These are phyloP conservation scores for Cryptus viduatorius DNA, from an alignment of 2,888 invertebrate genomes.

Conservation along the genomic window DNA sequence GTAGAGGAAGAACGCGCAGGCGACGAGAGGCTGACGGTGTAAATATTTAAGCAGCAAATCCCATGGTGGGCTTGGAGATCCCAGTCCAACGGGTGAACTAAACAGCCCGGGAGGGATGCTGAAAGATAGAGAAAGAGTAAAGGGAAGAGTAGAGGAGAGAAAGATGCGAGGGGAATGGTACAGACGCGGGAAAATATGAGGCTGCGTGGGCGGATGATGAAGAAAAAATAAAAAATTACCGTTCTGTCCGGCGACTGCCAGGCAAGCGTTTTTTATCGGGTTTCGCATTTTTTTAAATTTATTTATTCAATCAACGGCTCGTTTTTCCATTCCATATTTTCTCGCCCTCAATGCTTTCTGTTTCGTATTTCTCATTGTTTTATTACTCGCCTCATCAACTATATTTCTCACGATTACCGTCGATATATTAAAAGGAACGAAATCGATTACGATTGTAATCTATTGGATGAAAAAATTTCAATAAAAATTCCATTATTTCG, in stretches of 20 bases:
- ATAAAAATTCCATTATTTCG: too few relatives aligned
- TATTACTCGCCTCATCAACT: not conserved
- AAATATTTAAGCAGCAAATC: slow-evolving; percentile 81
- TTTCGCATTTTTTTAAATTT: slow-evolving; percentile 23
- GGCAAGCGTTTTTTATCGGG: slow-evolving; percentile 60
- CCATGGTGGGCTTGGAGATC: slow-evolving; percentile 58
- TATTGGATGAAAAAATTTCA: too few relatives aligned
- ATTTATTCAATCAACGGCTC: slow-evolving; percentile 9
- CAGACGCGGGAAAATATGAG: slow-evolving; percentile 37
- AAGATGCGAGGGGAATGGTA: slow-evolving; percentile 62
- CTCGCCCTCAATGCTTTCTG: not conserved
- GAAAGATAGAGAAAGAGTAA: slow-evolving; percentile 33
- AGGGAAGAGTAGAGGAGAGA: slow-evolving; percentile 43
- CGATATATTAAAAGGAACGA: not conserved
- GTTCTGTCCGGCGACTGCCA: slow-evolving; percentile 32
- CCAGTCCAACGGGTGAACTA: slow-evolving; percentile 56
- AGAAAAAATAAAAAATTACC: slow-evolving; percentile 31
- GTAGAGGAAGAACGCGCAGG: slow-evolving; percentile 51
- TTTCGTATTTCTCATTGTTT: not conserved
- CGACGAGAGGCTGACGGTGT: slow-evolving; percentile 69
- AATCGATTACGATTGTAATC: not conserved
- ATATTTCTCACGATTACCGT: not conserved
- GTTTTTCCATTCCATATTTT: not conserved
- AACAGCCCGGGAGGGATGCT: slow-evolving; percentile 54
- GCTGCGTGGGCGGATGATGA: slow-evolving; percentile 47